Evolutionary conservation across 2,888 invertebrate genomes (phyloP).

Genomic region (Strigamia maritima): DNA sequence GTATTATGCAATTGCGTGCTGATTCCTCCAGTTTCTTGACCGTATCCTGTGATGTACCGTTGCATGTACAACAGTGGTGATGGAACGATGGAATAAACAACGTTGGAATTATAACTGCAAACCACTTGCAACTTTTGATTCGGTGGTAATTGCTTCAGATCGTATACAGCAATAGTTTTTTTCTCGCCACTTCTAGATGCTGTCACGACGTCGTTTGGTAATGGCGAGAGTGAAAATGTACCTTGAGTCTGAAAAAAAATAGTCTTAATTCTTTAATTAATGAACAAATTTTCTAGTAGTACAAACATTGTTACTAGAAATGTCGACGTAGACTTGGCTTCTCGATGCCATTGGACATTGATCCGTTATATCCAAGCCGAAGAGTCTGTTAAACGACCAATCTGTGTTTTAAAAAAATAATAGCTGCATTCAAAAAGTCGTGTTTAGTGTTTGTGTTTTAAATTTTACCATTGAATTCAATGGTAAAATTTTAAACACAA

Average conservation of each 20-base stretch:
- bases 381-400: conserved; percentile 82
- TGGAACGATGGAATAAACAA: background rate
- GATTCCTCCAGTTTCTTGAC: conserved; percentile 86
- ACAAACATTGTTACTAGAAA: conserved; percentile 57
- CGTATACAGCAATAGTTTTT: conserved; percentile 3
- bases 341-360: conserved; percentile 75
- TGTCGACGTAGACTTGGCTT: conserved; percentile 78
- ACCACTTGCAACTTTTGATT: background rate
- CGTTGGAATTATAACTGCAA: background rate
- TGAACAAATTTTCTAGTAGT: background rate
- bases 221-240: conserved; percentile 15
- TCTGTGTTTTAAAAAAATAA: conserved; percentile 54
- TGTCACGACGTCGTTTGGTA: background rate
- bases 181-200: conserved; percentile 34
- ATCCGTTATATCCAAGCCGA: conserved; percentile 60
- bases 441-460: too few relatives aligned
- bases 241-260: background rate
- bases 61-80: background rate
- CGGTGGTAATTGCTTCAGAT: background rate
- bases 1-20: conserved; percentile 80
- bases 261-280: background rate
- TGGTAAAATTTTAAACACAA: too few relatives aligned
- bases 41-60: conserved; percentile 63
- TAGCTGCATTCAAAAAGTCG: too few relatives aligned
- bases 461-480: too few relatives aligned